Base-by-base conservation (phyloP, 2,888 invertebrate genomes). In the Acholoe squamosa region DNA sequence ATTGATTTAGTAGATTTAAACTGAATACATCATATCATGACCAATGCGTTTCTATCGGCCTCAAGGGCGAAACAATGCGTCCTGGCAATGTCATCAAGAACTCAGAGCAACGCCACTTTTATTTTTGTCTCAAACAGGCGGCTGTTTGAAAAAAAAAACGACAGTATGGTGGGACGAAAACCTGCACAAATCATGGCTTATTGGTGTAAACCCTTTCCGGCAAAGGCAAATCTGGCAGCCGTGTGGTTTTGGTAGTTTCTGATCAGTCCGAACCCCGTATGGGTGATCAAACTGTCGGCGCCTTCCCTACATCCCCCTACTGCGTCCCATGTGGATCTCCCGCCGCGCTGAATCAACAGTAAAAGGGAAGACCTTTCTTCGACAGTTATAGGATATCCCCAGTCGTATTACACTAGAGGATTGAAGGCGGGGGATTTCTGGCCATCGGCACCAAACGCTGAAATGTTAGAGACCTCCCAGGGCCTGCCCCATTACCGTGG, bases 401-500 rank as follows among this genome's bases (percentile, higher is more conserved):
- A 71, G 28, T 71, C 71, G 12, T 28, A 71, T 71, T 71, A 71
- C 71, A 7, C 61, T 61, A 3, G 71, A 28, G 71, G 71, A 14
- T 19, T 14, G 12, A 10, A 14, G 16, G 34, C 34, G 12, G 43
- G 33, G 12, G 43, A 33, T 14, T 0, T 28, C 76, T 16, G 12
- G 28, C 76, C 76, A 76, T 16, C 33, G 34, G 80, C 43, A 33
- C 80, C 43, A 80, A 80, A 3, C 34, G 34, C 22, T 80, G 80
- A 80, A 80, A 80, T 80, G 80, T 43, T 80, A 80, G 34, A 33
- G 80, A 80, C 80, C 80, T 80, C 80, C 80, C 80, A 80, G 80
- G 80, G 80, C 80, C 43, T 43, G 34, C 34, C 80, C 80, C n/a
- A 80, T 80, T 80, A 80, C 25, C 80, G 80, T 33, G 43, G 34